Evolutionary conservation across 1,140 invertebrate genomes (phyloP).

Genomic region (Lepidotrigona ventralis): DNA sequence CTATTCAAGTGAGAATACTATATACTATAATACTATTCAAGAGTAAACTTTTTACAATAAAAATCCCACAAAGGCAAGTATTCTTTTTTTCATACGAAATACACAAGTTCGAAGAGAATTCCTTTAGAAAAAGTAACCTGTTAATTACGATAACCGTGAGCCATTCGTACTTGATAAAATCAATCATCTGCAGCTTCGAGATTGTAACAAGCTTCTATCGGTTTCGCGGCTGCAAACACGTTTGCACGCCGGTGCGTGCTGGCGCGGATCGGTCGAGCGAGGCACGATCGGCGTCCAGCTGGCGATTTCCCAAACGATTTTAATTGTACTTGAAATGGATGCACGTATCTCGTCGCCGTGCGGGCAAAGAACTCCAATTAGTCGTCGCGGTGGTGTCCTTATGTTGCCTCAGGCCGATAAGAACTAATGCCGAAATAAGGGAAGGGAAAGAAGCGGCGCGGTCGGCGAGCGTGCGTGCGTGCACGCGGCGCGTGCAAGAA

Average conservation of each 20-base stretch:
- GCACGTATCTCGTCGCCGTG: conserved; percentile 46
- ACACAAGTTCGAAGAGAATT: no score
- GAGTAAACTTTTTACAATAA: no score
- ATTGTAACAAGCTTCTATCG: background rate
- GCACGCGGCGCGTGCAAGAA: conserved; percentile 48
- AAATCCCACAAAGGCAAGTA: no score
- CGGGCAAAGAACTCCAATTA: conserved; percentile 61
- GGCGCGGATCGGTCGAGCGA: background rate
- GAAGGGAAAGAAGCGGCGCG: conserved; percentile 44
- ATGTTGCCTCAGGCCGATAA: conserved; percentile 47
- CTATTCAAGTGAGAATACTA: no score
- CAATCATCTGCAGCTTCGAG: no score
- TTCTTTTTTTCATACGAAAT: no score
- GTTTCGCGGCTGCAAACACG: background rate
- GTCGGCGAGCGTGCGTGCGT: conserved; percentile 28
- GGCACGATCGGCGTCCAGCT: conserved; percentile 16
- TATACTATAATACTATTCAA: no score
- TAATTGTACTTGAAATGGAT: conserved; percentile 39
- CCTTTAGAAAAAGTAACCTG: no score
- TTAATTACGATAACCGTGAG: no score
- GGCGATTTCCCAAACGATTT: conserved; percentile 55
- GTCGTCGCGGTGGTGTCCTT: conserved; percentile 53
- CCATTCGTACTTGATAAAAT: no score
- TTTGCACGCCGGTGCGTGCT: background rate
- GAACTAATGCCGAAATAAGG: conserved; percentile 63